These are phyloP conservation scores for Haemorhous mexicanus DNA, from an alignment of 2,113 vertebrate species.

Conservation along the genomic window DNA sequence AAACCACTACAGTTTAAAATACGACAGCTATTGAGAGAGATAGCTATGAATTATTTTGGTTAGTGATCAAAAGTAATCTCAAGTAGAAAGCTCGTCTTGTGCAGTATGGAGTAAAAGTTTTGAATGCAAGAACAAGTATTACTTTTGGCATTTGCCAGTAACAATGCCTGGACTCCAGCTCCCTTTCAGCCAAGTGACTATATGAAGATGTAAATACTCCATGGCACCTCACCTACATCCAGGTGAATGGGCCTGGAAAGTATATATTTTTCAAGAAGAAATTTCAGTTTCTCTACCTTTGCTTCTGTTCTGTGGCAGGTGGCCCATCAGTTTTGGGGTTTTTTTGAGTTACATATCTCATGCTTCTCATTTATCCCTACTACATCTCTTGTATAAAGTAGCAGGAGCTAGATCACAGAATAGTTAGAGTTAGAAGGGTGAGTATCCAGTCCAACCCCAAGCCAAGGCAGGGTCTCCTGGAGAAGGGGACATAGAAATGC, in stretches of 20 bases:
- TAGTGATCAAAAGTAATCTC: background rate
- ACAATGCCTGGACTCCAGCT: background rate
- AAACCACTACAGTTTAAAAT: background rate
- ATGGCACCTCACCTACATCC: fast-evolving
- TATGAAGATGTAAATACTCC: background rate
- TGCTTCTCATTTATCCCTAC: background rate
- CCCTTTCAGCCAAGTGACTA: background rate
- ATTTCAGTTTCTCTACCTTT: background rate
- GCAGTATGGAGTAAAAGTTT: background rate
- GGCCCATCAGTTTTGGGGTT: background rate
- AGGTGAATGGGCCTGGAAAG: background rate
- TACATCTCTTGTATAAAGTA: background rate
- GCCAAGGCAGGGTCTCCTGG: background rate
- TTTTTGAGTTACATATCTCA: background rate
- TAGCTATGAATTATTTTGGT: background rate
- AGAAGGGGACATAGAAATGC: background rate
- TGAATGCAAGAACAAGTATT: background rate
- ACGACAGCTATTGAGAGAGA: background rate
- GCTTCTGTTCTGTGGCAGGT: background rate
- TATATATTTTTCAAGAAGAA: background rate
- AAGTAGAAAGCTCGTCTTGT: background rate
- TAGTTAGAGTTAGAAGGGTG: background rate
- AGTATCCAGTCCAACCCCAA: background rate
- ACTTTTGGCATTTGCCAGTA: background rate
- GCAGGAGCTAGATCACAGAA: background rate